A percentile compares a stretch with the other conserved stretches of the same genome.
Evolutionary conservation across 2,113 vertebrate genomes (phyloP).

Genomic region (Pluvianellus socialis): DNA sequence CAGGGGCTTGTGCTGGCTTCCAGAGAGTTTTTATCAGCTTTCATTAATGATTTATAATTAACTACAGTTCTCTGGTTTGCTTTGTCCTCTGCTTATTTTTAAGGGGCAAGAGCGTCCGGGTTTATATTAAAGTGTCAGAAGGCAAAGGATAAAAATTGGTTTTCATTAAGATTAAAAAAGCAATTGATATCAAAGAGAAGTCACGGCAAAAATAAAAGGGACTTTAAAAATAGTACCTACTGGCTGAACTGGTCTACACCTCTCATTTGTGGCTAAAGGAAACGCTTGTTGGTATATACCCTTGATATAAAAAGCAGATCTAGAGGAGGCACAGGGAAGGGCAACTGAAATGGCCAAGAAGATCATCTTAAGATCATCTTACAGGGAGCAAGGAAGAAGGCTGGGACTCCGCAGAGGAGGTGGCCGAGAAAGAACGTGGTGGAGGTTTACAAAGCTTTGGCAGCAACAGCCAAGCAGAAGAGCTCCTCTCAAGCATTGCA

Average conservation of each 20-base stretch:
- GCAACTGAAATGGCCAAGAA: neutral
- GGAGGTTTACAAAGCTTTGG: neutral
- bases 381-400: neutral
- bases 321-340: neutral
- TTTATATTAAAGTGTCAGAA: neutral
- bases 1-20: neutral
- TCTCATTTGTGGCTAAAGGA: neutral
- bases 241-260: neutral
- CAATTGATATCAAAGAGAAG: neutral
- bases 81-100: neutral
- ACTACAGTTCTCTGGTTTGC: neutral
- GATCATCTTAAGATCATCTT: neutral
- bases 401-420: neutral
- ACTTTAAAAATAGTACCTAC: neutral
- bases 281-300: neutral
- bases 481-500: neutral
- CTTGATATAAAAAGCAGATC: neutral
- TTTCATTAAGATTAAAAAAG: neutral
- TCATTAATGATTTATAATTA: neutral
- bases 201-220: neutral
- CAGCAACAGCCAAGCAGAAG: neutral
- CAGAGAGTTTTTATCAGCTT: neutral
- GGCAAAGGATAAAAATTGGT: neutral
- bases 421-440: accelerated
- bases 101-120: neutral